Conservation (phyloP, 35 echinoderm and acorn worm genomes). For the Lytechinus pictus region DNA sequence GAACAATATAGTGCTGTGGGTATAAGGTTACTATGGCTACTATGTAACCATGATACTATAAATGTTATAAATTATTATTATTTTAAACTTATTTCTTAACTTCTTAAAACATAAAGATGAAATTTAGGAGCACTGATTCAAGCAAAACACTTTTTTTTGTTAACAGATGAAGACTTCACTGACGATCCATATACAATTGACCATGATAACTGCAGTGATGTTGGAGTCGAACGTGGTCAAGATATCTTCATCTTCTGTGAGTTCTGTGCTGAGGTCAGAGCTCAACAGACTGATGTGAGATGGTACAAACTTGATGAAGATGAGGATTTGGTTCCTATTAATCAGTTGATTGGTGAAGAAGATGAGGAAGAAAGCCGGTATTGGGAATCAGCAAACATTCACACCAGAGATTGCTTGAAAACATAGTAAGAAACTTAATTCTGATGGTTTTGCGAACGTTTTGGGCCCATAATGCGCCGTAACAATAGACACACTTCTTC, state of each 20-base stretch:
- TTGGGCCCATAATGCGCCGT: no score
- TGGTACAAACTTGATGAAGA: neutral
- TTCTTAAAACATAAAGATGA: no score
- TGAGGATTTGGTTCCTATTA: neutral
- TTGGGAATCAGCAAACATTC: neutral
- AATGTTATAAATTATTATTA: no score
- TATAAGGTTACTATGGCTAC: no score
- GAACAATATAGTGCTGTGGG: no score
- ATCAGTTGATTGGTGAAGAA: neutral
- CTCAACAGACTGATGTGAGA: neutral
- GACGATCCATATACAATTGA: neutral
- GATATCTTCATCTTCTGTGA: conserved; percentile 7
- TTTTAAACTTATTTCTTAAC: no score
- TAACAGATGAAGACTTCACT: neutral
- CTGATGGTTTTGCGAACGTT: no score
- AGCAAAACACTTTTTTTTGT: neutral
- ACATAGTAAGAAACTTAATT: neutral
- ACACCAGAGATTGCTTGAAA: neutral
- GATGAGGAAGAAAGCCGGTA: neutral
- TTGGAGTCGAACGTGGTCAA: neutral
- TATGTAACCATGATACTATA: no score
- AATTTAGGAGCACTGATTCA: no score
- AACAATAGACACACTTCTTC: no score
- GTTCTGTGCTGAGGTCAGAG: neutral
- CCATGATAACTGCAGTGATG: conserved; percentile 17